Evolutionary conservation across 2,888 invertebrate species (phyloP), one percentile per base, ranked within the genome.

Genomic region (Leptogaster cylindrica): DNA sequence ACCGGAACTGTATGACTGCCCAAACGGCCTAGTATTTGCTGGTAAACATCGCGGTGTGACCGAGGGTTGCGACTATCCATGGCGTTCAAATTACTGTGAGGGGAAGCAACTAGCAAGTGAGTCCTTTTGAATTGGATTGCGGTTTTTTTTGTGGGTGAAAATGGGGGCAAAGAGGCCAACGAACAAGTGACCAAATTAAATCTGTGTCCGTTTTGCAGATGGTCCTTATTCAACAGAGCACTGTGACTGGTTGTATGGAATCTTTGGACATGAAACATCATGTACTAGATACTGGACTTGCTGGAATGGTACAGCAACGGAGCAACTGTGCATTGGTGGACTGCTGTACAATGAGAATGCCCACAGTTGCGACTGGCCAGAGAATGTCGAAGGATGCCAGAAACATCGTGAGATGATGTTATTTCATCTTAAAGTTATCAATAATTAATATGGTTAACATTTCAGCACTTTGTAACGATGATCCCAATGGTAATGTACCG

Each of bases 241-340:
- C 77, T 95, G 95, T 76, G 93, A 92, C 79, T 95, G 94, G 93
- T 82, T 93, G 73, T 95, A 93, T 81, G 95, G 95, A 50, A 94
- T 95, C 77, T 94, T 94, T 82, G 94, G 94, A 0, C 95, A 95
- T 80, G 94, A 94, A 83, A 94, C 93, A 0, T 93, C 93, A 1
- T 95, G 95, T 83, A 95, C 94, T 3, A 84, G 94, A 52, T 95
- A 94, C 79, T 95, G 94, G 94, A 94, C 94, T 0, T 95, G 95
- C 79, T 95, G 94, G 95, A 95, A 95, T 80, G 94, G 94, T 12
- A 95, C 95, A 0, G 91, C 93, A 8, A 93, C 93, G 0, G 94
- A 95, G 77, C 94, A 95, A 79, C 87, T 93, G 63, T 95, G 95
- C 81, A 94, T 94, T 76, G 94, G 94, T 20, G 94, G 94, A 1